Evolutionary conservation across 2,797 vertebrate species (phyloP).

Genomic region (Hephaestus fuliginosus): DNA sequence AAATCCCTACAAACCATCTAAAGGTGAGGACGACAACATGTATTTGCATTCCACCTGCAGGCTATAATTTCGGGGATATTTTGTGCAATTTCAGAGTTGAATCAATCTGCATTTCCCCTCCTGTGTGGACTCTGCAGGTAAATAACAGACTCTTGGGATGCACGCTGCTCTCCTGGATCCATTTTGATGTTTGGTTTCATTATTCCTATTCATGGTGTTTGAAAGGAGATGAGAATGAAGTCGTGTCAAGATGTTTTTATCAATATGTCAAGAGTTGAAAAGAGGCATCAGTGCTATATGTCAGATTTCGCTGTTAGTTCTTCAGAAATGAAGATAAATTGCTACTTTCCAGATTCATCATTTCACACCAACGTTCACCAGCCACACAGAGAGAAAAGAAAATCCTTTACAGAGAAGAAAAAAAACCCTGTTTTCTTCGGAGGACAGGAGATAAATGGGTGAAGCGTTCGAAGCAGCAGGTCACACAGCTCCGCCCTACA

Average conservation of each 20-base stretch:
- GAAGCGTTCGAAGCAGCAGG: conserved; percentile 16
- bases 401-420: conserved; percentile 8
- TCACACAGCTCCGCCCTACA: conserved; percentile 28
- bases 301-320: neutral
- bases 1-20: neutral
- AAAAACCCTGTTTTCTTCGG: neutral
- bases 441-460: conserved; percentile 23
- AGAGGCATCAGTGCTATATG: neutral
- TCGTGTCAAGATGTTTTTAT: neutral
- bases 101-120: neutral
- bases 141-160: neutral
- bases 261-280: neutral
- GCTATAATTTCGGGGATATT: conserved; percentile 8
- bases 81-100: neutral
- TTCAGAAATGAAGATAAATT: conserved; percentile 16
- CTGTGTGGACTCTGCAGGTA: neutral
- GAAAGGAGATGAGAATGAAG: neutral
- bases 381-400: neutral
- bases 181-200: neutral
- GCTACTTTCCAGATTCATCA: neutral
- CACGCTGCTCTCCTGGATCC: neutral
- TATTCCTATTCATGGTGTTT: neutral
- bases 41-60: neutral
- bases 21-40: neutral
- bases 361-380: neutral